Base-by-base conservation (phyloP, 1,140 invertebrate genomes). In the Daktulosphaira vitifoliae region DNA sequence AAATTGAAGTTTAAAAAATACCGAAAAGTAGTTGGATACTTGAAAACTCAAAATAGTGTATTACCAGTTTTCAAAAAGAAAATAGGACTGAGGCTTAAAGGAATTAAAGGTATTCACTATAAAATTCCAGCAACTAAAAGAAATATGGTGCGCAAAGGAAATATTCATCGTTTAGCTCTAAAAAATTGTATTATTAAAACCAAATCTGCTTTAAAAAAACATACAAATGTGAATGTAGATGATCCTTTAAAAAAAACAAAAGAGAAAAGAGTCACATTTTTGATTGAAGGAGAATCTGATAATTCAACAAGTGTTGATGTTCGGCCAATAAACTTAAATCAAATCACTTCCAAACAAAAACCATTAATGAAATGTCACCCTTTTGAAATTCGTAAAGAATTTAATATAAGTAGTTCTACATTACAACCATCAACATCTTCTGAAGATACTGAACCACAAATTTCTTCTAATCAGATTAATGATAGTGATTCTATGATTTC, bases 191-290 rank as follows among this genome's bases (percentile, higher is more conserved):
- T 48, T n/a, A 16, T 33, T n/a, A 22, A 20, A 20, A 59, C 54
- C 29, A 62, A 62, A 62, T 62, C 56, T 20, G 56, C 42, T 26
- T 33, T 62, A 46, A 62, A 62, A n/a, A 62, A 16, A 29, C 15
- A 4, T 29, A 62, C n/a, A 18, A 33, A 3, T 62, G 22, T 48
- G 9, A 46, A 62, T 48, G 18, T 7, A 0, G 16, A 62, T 33
- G 56, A 29, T 6, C 26, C 26, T 62, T 46, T 48, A 20, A 62
- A 33, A 62, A 62, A 3, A 62, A n/a, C 56, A 20, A 62, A 62
- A 48, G 56, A 62, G 15, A 62, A 62, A 33, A 62, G 42, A 62
- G 56, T 62, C 20, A 48, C 56, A 33, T 62, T 62, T 25, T 48
- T 44, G 23, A 62, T 62, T 7, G 56, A 62, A 33, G 56, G 56